Evolutionary conservation across 2,888 invertebrate species (phyloP).

Genomic region (Adela reaumurella): DNA sequence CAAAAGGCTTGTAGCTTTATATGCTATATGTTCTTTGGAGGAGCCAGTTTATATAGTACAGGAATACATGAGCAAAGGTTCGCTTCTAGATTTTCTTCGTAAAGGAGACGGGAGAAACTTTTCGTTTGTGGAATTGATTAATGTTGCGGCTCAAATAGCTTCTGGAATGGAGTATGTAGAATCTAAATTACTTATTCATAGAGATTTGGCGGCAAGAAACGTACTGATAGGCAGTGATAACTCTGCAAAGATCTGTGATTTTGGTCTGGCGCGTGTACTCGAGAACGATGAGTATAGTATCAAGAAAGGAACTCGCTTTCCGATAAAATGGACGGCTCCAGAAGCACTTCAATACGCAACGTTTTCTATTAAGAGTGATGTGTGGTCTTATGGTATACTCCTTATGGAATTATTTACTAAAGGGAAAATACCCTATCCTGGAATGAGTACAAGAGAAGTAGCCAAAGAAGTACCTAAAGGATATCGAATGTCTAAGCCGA

Average conservation of each 20-base stretch:
- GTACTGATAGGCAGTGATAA: conserved; percentile 91
- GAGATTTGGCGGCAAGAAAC: conserved; percentile 93
- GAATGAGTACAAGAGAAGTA: conserved; percentile 95
- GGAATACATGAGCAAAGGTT: conserved; percentile 95
- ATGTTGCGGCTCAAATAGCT: conserved; percentile 93
- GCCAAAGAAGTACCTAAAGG: conserved; percentile 95
- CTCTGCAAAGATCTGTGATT: conserved; percentile 88
- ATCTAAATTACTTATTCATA: conserved; percentile 88
- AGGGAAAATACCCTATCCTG: conserved; percentile 97
- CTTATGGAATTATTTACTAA: conserved; percentile 94
- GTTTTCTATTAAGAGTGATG: conserved; percentile 98
- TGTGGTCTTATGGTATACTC: conserved; percentile 96
- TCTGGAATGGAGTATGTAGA: conserved; percentile 95
- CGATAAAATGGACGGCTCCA: conserved; percentile 98
- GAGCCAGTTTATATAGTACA: conserved; percentile 93
- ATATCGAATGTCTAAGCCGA: conserved; percentile 95
- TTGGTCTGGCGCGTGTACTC: conserved; percentile 94
- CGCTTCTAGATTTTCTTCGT: conserved; percentile 85
- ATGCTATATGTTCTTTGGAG: conserved; percentile 90
- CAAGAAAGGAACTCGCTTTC: conserved; percentile 92
- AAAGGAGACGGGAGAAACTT: conserved; percentile 85
- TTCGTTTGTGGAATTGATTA: conserved; percentile 88
- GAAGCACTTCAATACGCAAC: conserved; percentile 92
- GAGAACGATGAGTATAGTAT: conserved; percentile 98
- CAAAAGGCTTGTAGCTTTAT: conserved; percentile 89